Conservation (phyloP, 2,113 vertebrate species). For the Sturnus vulgaris region DNA sequence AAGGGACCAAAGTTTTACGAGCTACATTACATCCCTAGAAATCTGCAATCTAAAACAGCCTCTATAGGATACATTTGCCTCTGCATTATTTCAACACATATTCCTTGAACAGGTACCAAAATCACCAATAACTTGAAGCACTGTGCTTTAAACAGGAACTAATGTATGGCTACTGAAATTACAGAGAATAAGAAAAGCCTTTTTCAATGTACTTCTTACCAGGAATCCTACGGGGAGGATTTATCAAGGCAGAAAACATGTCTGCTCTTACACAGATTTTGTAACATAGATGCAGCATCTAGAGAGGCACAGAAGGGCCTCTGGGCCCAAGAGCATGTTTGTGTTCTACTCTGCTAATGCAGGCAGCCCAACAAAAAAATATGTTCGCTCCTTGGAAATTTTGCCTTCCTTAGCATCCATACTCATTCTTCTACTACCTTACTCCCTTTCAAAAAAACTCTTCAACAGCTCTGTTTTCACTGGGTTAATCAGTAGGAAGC, state of each 20-base stretch:
- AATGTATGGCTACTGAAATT: neutral
- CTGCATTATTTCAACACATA: neutral
- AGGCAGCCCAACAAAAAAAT: neutral
- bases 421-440: neutral
- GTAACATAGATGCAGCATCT: neutral
- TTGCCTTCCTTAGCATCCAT: neutral
- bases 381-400: neutral
- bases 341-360: neutral
- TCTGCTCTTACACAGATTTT: neutral
- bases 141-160: neutral
- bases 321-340: neutral
- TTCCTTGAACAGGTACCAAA: neutral
- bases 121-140: neutral
- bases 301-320: neutral
- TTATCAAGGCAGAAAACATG: neutral
- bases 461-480: neutral
- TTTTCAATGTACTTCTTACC: neutral
- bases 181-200: neutral
- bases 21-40: neutral
- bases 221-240: neutral
- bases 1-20: constrained; percentile 6
- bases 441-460: neutral
- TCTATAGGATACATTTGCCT: neutral
- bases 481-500: neutral
- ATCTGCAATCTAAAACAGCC: neutral